Evolutionary conservation across 2,113 vertebrate genomes (phyloP).

Genomic region (Camelus bactrianus): DNA sequence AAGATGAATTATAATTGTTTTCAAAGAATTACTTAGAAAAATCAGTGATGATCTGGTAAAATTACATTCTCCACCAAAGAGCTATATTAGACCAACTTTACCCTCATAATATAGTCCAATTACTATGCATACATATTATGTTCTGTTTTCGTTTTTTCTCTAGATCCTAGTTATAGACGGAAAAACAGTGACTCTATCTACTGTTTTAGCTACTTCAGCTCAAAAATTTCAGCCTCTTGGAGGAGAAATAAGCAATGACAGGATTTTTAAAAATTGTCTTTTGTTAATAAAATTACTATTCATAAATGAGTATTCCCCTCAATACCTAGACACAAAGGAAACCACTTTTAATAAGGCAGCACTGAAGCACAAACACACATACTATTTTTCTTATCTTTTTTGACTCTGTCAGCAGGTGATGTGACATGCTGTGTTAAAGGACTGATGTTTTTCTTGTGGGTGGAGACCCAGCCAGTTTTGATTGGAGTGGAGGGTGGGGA

Average conservation of each 20-base stretch:
- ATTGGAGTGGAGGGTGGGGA: slow-evolving; percentile 66
- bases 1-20: slow-evolving; percentile 16
- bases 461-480: slow-evolving; percentile 64
- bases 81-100: not conserved
- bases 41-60: slow-evolving; percentile 29
- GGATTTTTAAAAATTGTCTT: not conserved
- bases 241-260: slow-evolving; percentile 20
- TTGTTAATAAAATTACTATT: slow-evolving; percentile 28
- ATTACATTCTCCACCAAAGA: not conserved
- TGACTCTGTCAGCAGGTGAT: slow-evolving; percentile 55
- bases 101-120: not conserved
- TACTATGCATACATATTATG: not conserved
- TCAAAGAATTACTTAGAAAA: not conserved
- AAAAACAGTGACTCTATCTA: not conserved
- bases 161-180: not conserved
- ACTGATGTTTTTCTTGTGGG: slow-evolving; percentile 68
- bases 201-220: not conserved
- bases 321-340: not conserved
- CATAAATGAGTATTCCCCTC: not conserved
- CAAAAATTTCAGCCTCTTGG: not conserved
- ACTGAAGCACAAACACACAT: not conserved
- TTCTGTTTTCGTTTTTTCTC: not conserved
- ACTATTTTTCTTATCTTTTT: slow-evolving; percentile 52
- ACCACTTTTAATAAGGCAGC: not conserved
- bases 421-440: slow-evolving; percentile 41